Base-by-base conservation (phyloP, 2,888 invertebrate genomes). In the Trilocha varians region DNA sequence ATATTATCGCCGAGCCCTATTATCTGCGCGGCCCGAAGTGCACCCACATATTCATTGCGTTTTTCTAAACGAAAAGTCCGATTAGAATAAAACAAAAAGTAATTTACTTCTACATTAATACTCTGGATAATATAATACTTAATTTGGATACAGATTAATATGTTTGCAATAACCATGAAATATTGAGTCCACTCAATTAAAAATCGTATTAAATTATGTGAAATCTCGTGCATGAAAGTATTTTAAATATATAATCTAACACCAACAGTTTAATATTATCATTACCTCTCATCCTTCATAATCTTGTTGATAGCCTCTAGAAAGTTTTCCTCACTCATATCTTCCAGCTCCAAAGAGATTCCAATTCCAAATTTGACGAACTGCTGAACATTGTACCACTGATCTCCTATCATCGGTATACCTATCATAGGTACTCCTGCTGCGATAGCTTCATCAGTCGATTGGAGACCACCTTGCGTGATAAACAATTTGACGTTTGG, bases 381-480 rank as follows among this genome's bases (percentile, higher is more conserved):
- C 43, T 58, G 54, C 32, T 69, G 65, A 0, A 55, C 66, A 47
- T 82, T 82, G 33, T 51, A 64, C 55, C 67, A 71, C 47, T 83
- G 79, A 46, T 86, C 85, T 1, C 53, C 74, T 3, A 73, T 48
- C 57, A 79, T 72, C 0, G 79, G 78, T 36, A 79, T 44, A 13
- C 66, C 76, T 9, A 80, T 50, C 9, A 80, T 47, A 2, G 82
- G 80, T 0, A 77, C 69, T 35, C 66, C 67, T 3, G 66, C 68
- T 11, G 59, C 61, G 2, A 83, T 62, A 2, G 80, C 69, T 53
- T 84, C 83, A 39, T 82, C 77, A 2, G 75, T 64, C 0, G 80
- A 79, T 44, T 80, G 79, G 1, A 78, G 48, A 5, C 82, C 80
- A 41, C 73, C 78, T 68, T 83, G 82, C 0, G 75, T 78, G 17